Evolutionary conservation across 2,113 vertebrate genomes (phyloP).

Genomic region (Australoheros scitulus): DNA sequence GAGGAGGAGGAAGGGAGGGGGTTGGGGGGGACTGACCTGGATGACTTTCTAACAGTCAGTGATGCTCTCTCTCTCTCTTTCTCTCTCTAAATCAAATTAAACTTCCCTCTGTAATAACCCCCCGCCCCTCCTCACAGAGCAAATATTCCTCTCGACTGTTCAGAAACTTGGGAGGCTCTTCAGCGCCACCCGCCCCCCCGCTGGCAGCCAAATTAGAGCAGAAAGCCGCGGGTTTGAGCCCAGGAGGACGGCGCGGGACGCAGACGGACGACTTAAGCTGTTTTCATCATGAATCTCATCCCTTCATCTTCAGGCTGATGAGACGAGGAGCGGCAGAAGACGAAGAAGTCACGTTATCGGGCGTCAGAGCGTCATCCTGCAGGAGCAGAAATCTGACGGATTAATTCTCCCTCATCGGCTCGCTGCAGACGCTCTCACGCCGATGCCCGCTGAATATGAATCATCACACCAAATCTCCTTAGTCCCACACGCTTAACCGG

Average conservation of each 20-base stretch:
- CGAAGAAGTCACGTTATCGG: constrained; percentile 52
- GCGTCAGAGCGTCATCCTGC: constrained; percentile 23
- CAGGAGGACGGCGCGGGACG: constrained; percentile 49
- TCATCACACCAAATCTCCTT: constrained; percentile 50
- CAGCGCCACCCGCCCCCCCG: constrained; percentile 38
- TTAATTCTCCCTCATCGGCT: constrained; percentile 58
- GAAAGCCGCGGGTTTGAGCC: constrained; percentile 68
- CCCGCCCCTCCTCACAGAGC: constrained; percentile 26
- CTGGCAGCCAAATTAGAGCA: constrained; percentile 72
- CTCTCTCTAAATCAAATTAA: constrained; percentile 54
- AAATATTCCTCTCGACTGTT: constrained; percentile 56
- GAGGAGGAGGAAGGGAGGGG: neutral
- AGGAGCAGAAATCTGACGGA: constrained; percentile 30
- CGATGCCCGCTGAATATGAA: constrained; percentile 54
- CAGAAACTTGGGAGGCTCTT: constrained; percentile 57
- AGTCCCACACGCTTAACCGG: constrained; percentile 49
- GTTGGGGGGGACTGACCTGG: constrained; percentile 6
- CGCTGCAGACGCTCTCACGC: constrained; percentile 14
- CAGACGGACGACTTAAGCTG: constrained; percentile 73
- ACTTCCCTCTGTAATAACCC: constrained; percentile 50
- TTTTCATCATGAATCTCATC: constrained; percentile 70
- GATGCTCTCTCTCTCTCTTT: neutral
- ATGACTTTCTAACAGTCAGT: constrained; percentile 29
- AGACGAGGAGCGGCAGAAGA: constrained; percentile 48
- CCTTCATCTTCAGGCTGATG: constrained; percentile 73